Conservation (phyloP, 2,113 vertebrate genomes). For the Phalacrocorax aristotelis region DNA sequence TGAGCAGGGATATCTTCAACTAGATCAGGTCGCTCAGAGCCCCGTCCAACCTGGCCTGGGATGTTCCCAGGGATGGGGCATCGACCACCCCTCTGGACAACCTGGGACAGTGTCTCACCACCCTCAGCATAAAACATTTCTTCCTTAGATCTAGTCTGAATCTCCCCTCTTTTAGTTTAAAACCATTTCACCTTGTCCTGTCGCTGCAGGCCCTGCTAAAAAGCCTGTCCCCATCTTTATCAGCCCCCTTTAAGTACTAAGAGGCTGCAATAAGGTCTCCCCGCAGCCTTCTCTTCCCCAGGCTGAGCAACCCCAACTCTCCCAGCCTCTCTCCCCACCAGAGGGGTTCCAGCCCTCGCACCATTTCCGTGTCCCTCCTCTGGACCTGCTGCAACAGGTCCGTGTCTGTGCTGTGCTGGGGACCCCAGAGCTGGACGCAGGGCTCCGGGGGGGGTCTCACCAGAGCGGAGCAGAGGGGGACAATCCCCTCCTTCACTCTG, state of each 20-base stretch:
- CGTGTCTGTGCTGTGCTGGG: rapidly evolving
- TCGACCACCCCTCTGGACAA: background rate
- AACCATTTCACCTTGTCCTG: background rate
- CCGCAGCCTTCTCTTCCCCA: background rate
- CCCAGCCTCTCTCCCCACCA: rapidly evolving
- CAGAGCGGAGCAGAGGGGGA: rapidly evolving
- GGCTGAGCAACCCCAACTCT: background rate
- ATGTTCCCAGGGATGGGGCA: background rate
- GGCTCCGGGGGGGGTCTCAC: background rate
- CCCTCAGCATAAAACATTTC: rapidly evolving
- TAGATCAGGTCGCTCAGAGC: background rate
- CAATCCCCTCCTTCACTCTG: rapidly evolving
- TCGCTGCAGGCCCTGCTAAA: rapidly evolving
- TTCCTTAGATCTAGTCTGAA: background rate
- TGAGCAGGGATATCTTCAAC: background rate
- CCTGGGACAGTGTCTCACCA: too few species aligned
- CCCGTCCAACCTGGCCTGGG: background rate
- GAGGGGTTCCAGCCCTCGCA: rapidly evolving
- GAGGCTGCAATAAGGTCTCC: rapidly evolving
- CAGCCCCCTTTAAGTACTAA: background rate
- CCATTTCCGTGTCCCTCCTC: rapidly evolving
- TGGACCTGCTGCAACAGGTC: rapidly evolving
- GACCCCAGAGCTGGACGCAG: background rate
- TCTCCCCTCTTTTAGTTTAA: background rate
- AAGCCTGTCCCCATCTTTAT: too few species aligned